phyloP scores from a whole-genome alignment of 2,113 vertebrate genomes.

The Taxidea taxus region DNA sequence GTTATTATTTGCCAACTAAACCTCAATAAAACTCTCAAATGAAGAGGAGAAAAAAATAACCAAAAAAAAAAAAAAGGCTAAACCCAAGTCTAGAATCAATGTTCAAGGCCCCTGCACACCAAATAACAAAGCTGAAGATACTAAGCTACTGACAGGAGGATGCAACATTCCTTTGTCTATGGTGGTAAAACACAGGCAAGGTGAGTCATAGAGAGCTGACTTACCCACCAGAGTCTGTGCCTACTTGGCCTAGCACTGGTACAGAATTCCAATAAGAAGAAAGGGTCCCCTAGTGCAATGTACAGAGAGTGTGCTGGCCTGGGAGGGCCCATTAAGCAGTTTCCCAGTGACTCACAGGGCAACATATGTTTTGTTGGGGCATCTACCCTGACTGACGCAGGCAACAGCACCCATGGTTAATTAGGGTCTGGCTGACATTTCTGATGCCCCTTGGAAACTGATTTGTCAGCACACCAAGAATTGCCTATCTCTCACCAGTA shows the following conservation, averaged over 20 bases:
- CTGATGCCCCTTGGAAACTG: not conserved
- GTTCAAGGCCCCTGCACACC: not conserved
- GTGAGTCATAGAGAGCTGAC: too few relatives aligned
- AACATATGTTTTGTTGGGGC: not conserved
- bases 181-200: not conserved
- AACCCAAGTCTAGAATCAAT: not conserved
- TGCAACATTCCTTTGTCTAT: not conserved
- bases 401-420: not conserved
- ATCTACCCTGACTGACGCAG: not conserved
- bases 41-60: not conserved
- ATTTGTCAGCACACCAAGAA: not conserved
- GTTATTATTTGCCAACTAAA: not conserved
- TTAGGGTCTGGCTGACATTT: not conserved
- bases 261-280: not conserved
- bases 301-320: not conserved
- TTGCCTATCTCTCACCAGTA: not conserved
- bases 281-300: not conserved
- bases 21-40: not conserved
- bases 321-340: not conserved
- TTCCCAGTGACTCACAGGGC: not conserved
- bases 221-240: rapidly evolving
- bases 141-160: not conserved
- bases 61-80: not conserved
- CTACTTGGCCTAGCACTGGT: not conserved
- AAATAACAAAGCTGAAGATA: not conserved